These are phyloP conservation scores for Drosophila paucipuncta DNA, from an alignment of 2,888 invertebrate genomes.

Conservation along the genomic window DNA sequence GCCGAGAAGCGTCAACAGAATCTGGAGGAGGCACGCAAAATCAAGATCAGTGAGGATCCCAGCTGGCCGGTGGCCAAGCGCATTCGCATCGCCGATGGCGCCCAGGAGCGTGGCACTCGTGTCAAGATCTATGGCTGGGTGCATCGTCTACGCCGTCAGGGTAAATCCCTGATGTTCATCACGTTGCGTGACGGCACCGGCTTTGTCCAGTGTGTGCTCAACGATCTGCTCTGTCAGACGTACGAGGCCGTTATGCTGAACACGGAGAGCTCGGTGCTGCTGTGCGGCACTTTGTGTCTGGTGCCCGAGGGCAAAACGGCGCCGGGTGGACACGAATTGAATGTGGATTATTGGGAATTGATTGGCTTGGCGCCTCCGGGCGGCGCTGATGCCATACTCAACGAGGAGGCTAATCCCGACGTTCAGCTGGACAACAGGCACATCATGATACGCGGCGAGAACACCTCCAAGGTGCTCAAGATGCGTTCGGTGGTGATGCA, in stretches of 20 bases:
- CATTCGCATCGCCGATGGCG: slow-evolving; percentile 91
- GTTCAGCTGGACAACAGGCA: slow-evolving; percentile 98
- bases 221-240: slow-evolving; percentile 94
- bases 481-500: slow-evolving; percentile 94
- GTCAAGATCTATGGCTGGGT: slow-evolving; percentile 97
- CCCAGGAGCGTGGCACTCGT: slow-evolving; percentile 88
- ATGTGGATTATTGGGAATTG: slow-evolving; percentile 97
- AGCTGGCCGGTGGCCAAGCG: slow-evolving; percentile 90
- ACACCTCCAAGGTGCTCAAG: slow-evolving; percentile 95
- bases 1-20: slow-evolving; percentile 93
- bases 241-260: slow-evolving; percentile 94
- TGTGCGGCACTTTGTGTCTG: slow-evolving; percentile 92
- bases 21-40: slow-evolving; percentile 95
- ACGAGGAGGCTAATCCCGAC: slow-evolving; percentile 98
- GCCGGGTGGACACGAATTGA: slow-evolving; percentile 93
- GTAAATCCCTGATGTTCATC: slow-evolving; percentile 95
- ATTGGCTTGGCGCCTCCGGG: slow-evolving; percentile 97
- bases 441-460: slow-evolving; percentile 99
- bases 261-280: slow-evolving; percentile 94
- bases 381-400: slow-evolving; percentile 98
- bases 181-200: slow-evolving; percentile 98
- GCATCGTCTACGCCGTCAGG: slow-evolving; percentile 97
- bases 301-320: slow-evolving; percentile 97
- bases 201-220: slow-evolving; percentile 96
- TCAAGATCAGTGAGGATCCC: slow-evolving; percentile 91